phyloP scores from a whole-genome alignment of 2,113 vertebrate species.

The Charadrius vociferus region DNA sequence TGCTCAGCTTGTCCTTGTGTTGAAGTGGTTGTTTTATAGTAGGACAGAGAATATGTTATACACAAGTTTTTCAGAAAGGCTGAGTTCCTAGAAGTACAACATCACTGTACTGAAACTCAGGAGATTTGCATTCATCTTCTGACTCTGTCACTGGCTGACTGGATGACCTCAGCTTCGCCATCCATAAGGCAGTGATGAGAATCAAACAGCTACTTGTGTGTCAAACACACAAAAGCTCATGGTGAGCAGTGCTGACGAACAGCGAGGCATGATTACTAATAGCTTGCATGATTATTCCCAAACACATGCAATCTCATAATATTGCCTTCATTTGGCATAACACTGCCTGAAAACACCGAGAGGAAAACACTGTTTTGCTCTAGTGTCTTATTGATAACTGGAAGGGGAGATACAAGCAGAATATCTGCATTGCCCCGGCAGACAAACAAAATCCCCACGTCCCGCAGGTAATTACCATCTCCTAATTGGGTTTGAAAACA shows the following conservation, averaged over 20 bases:
- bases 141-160: not conserved
- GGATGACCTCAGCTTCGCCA: not conserved
- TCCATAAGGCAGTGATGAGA: not conserved
- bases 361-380: slow-evolving; percentile 62
- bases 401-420: slow-evolving; percentile 57
- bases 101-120: not conserved
- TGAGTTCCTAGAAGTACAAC: not conserved
- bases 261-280: slow-evolving; percentile 1
- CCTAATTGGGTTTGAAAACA: slow-evolving; percentile 79
- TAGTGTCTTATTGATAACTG: slow-evolving; percentile 64
- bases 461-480: slow-evolving; percentile 79
- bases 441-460: slow-evolving; percentile 66
- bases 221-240: not conserved
- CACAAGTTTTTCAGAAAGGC: not conserved
- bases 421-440: slow-evolving; percentile 22
- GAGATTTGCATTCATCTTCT: not conserved
- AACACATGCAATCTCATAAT: not conserved
- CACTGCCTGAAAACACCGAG: not conserved
- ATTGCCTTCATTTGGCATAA: slow-evolving; percentile 38
- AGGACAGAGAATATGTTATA: not conserved
- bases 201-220: not conserved
- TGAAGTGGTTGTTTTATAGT: slow-evolving; percentile 6
- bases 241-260: not conserved
- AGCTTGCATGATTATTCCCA: slow-evolving; percentile 36
- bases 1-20: slow-evolving; percentile 20